phyloP scores from a whole-genome alignment of 53 echinoderm and acorn worm genomes.

The Paracentrotus lividus region DNA sequence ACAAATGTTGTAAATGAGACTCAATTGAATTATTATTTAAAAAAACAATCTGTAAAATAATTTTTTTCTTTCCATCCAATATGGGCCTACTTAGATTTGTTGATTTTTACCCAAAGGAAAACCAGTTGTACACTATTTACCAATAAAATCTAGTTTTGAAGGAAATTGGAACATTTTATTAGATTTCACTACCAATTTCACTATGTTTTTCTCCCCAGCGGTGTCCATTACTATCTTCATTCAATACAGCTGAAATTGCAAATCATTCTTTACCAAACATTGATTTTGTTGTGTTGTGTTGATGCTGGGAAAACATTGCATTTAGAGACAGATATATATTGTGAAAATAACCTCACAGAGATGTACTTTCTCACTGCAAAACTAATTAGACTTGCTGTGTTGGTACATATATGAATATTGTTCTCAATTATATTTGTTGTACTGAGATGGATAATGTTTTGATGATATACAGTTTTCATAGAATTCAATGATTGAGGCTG shows the following conservation, averaged over 20 bases:
- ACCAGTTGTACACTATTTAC: background rate
- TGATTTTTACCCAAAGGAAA: background rate
- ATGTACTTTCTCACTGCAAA: conserved; percentile 20
- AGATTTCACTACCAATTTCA: background rate
- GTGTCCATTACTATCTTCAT: background rate
- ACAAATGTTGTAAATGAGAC: background rate
- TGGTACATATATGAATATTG: background rate
- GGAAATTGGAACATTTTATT: conserved; percentile 47
- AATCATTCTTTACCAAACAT: background rate
- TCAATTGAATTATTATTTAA: background rate
- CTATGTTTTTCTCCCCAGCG: background rate
- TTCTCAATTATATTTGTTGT: background rate
- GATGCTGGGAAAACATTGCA: background rate
- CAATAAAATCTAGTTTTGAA: conserved; percentile 35
- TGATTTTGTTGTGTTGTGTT: background rate
- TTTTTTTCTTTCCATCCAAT: background rate
- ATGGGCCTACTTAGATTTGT: background rate
- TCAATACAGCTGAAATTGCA: conserved; percentile 45
- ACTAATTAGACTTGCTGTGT: background rate
- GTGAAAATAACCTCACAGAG: background rate
- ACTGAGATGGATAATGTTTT: too few species aligned
- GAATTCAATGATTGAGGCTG: too few species aligned
- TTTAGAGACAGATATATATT: background rate
- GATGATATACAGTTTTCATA: too few species aligned
- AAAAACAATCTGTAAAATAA: background rate